These are phyloP conservation scores for Dipus sagitta DNA, from an alignment of 2,797 vertebrate genomes.

Conservation along the genomic window DNA sequence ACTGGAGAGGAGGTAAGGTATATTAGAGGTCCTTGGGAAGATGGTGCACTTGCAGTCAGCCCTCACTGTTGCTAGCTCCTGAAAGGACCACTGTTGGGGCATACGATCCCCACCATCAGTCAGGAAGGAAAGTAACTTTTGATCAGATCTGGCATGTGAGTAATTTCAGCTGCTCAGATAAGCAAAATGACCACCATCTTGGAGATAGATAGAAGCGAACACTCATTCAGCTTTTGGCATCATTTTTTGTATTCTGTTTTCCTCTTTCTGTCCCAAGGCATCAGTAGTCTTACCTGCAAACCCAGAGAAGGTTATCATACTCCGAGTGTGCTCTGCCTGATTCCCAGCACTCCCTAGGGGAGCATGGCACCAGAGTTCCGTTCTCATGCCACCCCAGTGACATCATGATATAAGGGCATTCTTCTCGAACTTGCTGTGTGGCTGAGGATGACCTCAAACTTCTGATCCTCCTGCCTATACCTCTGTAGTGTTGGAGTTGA, in stretches of 20 bases:
- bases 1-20: not conserved
- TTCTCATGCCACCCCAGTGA: not conserved
- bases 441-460: not conserved
- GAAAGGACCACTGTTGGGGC: not conserved
- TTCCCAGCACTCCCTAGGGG: not conserved
- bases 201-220: accelerated
- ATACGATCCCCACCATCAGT: no score
- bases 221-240: not conserved
- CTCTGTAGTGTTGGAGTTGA: not conserved
- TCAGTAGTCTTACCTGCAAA: not conserved
- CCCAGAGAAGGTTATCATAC: not conserved
- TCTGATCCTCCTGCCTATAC: not conserved
- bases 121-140: not conserved
- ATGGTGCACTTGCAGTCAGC: not conserved
- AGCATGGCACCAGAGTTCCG: accelerated
- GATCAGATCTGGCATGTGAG: not conserved
- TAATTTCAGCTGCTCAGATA: not conserved
- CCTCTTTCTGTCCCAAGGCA: not conserved
- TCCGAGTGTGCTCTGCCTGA: not conserved
- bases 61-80: not conserved
- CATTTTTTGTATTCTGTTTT: not conserved
- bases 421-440: not conserved
- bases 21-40: not conserved
- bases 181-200: accelerated
- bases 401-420: no score